Evolutionary conservation across 1,140 invertebrate genomes (phyloP), one percentile per base, ranked within the genome.

Genomic region (Eupeodes corollae): DNA sequence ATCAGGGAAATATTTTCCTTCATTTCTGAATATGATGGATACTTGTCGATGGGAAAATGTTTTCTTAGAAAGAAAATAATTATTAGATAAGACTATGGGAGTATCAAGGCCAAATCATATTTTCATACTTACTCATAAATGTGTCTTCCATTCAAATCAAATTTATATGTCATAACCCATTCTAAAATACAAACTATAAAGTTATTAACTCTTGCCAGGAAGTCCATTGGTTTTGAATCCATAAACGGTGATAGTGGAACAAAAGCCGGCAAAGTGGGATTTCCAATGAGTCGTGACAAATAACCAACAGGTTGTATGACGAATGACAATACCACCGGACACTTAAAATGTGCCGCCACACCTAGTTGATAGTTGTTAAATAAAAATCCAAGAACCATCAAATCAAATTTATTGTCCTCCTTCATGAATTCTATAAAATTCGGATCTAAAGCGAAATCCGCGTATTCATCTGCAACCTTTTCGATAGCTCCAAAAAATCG

Each of bases 361-460:
- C 62, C 62, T 50, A 65, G 12, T 8, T 59, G 50, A 46, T 56
- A 55, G 38, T 65, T 59, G 19, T 65, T 65, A 39, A 65, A 59
- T 15, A 61, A 51, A 38, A 61, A 65, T 37, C 62, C 62, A 18
- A 65, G 45, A 31, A 65, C 16, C 16, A 65, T 8, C 5, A 65
- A 41, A 53, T 62, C 62, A 35, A 48, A 61, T 0, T 46, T 16
- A 1, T 33, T 44, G 5, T 15, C 13, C 2, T n/a, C 30, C 0
- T 42, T 1, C 12, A 62, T 39, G 21, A 63, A 58, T 0, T 11
- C 10, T 6, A 43, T 42, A 56, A 57, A 62, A n/a, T 35, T 42
- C 0, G 57, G 49, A 14, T 54, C 50, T 1, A 30, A 10, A 0
- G 63, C 43, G 9, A 63, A 46, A n/a, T 60, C 44, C 2, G 52